Base-by-base conservation (phyloP, 2,888 invertebrate genomes). In the Luperina testacea region DNA sequence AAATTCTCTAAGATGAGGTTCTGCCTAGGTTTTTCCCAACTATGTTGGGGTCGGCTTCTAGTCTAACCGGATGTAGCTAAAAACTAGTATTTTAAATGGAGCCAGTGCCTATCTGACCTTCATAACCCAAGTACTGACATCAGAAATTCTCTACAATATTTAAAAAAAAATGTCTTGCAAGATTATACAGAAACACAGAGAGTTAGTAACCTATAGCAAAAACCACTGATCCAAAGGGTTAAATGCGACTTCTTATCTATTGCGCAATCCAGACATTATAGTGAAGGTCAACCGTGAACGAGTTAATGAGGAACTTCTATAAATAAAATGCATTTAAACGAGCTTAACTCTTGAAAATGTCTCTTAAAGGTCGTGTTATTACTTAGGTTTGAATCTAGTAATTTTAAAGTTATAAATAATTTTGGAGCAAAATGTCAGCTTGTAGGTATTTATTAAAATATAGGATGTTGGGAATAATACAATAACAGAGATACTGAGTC, bases 261-360 rank as follows among this genome's bases (percentile, higher is more conserved):
- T 77, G 59, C 48, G 57, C 51, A 70, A 53, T 65, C 53, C 63
- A 63, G n/a, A 69, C 8, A 32, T 59, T 82, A 42, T 68, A 38
- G 59, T 38, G 24, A 82, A 80, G 80, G 80, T 80, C 63, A 72
- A 72, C 69, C 71, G 68, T 84, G 42, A 63, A 80, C 51, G 17
- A 42, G 42, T 81, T 59, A 84, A 64, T 27, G 57, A 53, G 24
- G 38, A 80, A 27, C n/a, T 48, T 67, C 69, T 64, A 72, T 80
- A 80, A 61, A 80, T 80, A 85, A 85, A 80, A 64, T 72, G 80
- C 80, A 81, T 84, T 69, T 69, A 69, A 59, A 81, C 48, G 68
- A 68, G 48, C 32, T 68, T 17, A 20, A 27, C 53, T 67, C 32
- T 64, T 72, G 51, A 51, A 81, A 80, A 82, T 80, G 69, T 72